A percentile compares a stretch with the other conserved stretches of the same genome.
Evolutionary conservation across 2,113 vertebrate genomes (phyloP).

Genomic region (Anser cygnoides): DNA sequence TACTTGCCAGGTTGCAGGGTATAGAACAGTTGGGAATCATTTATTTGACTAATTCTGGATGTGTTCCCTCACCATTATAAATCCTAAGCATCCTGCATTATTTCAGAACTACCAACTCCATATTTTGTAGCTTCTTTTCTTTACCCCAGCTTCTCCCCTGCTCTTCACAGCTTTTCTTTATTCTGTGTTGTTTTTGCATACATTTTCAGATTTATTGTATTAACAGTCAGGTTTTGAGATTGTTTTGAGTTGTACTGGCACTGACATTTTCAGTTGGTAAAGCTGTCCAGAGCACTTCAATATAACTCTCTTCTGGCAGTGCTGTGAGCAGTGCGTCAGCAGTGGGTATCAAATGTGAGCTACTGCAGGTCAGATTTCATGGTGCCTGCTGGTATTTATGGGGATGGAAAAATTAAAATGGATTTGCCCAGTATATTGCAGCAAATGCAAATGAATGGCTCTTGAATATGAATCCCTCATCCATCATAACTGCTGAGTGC

Average conservation of each 20-base stretch:
- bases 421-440: background rate
- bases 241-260: background rate
- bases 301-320: background rate
- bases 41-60: background rate
- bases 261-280: background rate
- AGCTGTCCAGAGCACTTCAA: background rate
- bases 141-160: background rate
- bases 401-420: background rate
- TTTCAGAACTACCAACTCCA: background rate
- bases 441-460: background rate
- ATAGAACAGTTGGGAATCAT: background rate
- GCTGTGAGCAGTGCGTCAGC: background rate
- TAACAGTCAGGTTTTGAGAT: background rate
- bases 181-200: background rate
- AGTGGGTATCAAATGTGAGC: background rate
- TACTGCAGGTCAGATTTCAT: background rate
- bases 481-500: background rate
- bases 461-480: background rate
- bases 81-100: background rate
- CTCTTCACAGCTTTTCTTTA: background rate
- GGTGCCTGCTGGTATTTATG: background rate
- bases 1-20: background rate
- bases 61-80: background rate
- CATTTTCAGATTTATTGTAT: background rate
- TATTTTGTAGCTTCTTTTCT: background rate